Evolutionary conservation across 2,113 vertebrate species (phyloP).

Genomic region (Tenebrosternarchus preto): DNA sequence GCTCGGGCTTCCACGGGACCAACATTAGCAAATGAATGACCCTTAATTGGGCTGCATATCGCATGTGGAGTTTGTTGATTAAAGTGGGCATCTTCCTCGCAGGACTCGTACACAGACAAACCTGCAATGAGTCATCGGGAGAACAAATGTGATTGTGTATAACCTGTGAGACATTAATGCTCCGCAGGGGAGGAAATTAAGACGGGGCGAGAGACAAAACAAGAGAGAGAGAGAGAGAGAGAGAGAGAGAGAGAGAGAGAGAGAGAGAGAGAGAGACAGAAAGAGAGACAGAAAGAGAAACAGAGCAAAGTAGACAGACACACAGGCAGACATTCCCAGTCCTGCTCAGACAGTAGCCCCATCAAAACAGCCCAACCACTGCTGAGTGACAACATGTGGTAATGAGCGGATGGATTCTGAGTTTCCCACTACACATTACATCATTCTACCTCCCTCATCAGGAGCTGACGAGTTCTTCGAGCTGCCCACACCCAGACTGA

Average conservation of each 20-base stretch:
- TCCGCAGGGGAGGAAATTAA: too few species aligned
- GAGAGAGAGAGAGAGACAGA: too few species aligned
- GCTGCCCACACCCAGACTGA: background rate
- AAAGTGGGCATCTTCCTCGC: slow-evolving; percentile 54
- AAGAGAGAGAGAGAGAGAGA: background rate
- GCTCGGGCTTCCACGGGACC: slow-evolving; percentile 71
- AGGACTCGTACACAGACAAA: slow-evolving; percentile 42
- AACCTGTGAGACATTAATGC: too few species aligned
- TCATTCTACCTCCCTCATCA: background rate
- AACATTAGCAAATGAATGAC: slow-evolving; percentile 78
- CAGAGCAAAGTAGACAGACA: background rate
- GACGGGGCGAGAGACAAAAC: background rate
- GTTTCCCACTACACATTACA: background rate
- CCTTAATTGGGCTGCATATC: slow-evolving; percentile 75
- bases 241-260: too few species aligned
- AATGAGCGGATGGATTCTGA: slow-evolving; percentile 29
- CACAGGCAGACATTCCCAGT: slow-evolving; percentile 7
- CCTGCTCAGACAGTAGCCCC: too few species aligned
- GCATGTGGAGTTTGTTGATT: slow-evolving; percentile 73
- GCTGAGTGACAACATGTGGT: background rate
- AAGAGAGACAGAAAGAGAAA: background rate
- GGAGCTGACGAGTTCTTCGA: background rate
- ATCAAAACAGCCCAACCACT: too few species aligned
- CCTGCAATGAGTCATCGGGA: slow-evolving; percentile 30
- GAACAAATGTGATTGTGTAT: slow-evolving; percentile 39